A percentile compares a stretch with the other conserved stretches of the same genome.
phyloP scores from a whole-genome alignment of 1,140 invertebrate genomes.

The Pogonognathellus flavescens region DNA sequence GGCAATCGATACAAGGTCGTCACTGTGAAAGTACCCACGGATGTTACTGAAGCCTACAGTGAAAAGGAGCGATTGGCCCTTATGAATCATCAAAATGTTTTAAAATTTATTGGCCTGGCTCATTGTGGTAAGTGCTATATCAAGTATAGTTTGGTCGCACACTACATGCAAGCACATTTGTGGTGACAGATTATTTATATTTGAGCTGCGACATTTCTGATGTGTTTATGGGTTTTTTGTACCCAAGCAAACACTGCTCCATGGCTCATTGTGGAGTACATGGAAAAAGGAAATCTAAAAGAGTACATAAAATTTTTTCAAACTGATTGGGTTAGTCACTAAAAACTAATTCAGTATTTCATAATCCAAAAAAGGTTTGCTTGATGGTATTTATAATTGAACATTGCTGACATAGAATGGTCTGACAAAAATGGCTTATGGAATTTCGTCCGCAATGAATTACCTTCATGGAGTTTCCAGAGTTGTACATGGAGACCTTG shows the following conservation, averaged over 20 bases:
- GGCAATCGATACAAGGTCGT: slow-evolving; percentile 4
- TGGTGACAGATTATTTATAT: background rate
- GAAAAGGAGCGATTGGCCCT: slow-evolving; percentile 24
- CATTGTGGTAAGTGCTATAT: slow-evolving; percentile 3
- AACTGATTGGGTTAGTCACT: background rate
- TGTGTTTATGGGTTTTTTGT: background rate
- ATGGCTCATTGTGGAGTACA: slow-evolving; percentile 18
- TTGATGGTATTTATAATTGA: no score
- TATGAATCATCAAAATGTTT: slow-evolving; percentile 29
- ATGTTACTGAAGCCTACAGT: background rate
- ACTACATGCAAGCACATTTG: background rate
- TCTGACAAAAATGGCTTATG: slow-evolving; percentile 34
- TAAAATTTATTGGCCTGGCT: slow-evolving; percentile 19
- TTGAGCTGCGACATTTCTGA: background rate
- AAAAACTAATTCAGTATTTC: background rate
- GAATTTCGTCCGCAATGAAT: slow-evolving; percentile 48
- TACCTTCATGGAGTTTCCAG: slow-evolving; percentile 31
- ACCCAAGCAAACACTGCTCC: background rate
- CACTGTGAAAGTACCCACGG: background rate
- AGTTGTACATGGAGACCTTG: slow-evolving; percentile 45
- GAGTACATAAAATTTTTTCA: slow-evolving; percentile 15
- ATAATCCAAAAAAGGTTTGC: no score
- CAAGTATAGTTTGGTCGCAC: background rate
- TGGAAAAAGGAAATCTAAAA: background rate
- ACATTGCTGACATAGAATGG: background rate